Base-by-base conservation (phyloP, 2,797 vertebrate genomes). In the Pangasius mekongensis region DNA sequence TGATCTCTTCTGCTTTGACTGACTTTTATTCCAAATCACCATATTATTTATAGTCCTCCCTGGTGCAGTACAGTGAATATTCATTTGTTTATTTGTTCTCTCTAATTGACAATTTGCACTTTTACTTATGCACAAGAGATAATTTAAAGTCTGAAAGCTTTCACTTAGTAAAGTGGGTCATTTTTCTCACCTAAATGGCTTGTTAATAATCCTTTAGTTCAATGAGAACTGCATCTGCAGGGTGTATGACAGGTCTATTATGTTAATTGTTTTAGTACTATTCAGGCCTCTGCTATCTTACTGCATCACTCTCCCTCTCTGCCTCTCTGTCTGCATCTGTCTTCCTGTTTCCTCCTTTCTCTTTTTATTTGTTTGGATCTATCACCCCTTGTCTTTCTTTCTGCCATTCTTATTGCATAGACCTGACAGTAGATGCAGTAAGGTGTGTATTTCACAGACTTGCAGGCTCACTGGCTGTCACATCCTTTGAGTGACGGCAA, bases 171-270 rank as follows among this genome's bases (percentile, higher is more conserved):
- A 89, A 87, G 85, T 14, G 71, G n/a, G 47, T 85, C 1, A 86
- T 87, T 89, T 89, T 84, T 84, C 82, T 81, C 73, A 74, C 58
- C 86, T 60, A 86, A 91, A 89, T 89, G 78, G 89, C 82, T 86
- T 83, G 84, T 89, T 91, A 90, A 87, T 91, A 43, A 83, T 80
- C 77, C 85, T 89, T 89, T 87, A 90, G 47, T 77, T 87, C n/a
- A 77, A 64, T 86, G 62, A 89, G 85, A 89, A 91, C 89, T 86
- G 64, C 83, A 87, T 81, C 74, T 80, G 54, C 69, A 84, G 60
- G 86, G 88, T 64, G 81, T 85, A 36, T 60, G 66, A 85, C 58
- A 90, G 83, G 74, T 91, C 83, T 89, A 84, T 90, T 87, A 74
- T 67, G 43, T 22, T 67, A 84, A 84, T 84, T 52, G 82, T 52